Base-by-base conservation (phyloP, 92 coral and sea anemone species). In the Ricordea florida region DNA sequence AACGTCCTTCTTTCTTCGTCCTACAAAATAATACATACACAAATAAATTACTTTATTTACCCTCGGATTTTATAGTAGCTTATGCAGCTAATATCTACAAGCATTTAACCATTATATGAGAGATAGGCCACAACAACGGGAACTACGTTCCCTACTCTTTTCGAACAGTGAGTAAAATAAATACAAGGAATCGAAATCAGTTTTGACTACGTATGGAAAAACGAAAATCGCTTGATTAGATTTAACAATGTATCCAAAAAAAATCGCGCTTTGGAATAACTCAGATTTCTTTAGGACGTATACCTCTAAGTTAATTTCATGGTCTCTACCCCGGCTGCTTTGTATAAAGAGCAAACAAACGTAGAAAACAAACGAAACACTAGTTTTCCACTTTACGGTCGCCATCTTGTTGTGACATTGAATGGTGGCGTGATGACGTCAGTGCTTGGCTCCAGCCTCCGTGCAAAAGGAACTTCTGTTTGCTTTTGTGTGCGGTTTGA, bases 1-100 rank as follows among this genome's bases (percentile, higher is more conserved):
- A 91, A 77, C 25, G 97, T 83, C 72, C 79, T 85, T 41, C 97
- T 74, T 33, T 66, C 82, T 45, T 91, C 97, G 25, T 83, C 63
- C 97, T 91, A 66, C 36, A 69, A n/a, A 34, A 61, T 21, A 30
- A 57, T n/a, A 59, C 51, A 53, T 31, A 59, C n/a, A 37, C 52
- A 42, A 36, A n/a, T n/a, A n/a, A n/a, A n/a, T n/a, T n/a, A n/a
- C n/a, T n/a, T n/a, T n/a, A n/a, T n/a, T n/a, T n/a, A 10, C 5
- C 37, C 35, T 24, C 59, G 0, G 26, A 17, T 27, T 27, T 25
- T n/a, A 3, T 6, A 1, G 1, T 36, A 15, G 35, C 31, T 25
- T 3, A 40, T 20, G 9, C 7, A 10, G n/a, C 62, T 5, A 49
- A n/a, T n/a, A n/a, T n/a, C n/a, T n/a, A n/a, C n/a, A n/a, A n/a